Evolutionary conservation across 2,113 vertebrate genomes (phyloP), one percentile per base, ranked within the genome.

Genomic region (Cricetomys ansorgei): DNA sequence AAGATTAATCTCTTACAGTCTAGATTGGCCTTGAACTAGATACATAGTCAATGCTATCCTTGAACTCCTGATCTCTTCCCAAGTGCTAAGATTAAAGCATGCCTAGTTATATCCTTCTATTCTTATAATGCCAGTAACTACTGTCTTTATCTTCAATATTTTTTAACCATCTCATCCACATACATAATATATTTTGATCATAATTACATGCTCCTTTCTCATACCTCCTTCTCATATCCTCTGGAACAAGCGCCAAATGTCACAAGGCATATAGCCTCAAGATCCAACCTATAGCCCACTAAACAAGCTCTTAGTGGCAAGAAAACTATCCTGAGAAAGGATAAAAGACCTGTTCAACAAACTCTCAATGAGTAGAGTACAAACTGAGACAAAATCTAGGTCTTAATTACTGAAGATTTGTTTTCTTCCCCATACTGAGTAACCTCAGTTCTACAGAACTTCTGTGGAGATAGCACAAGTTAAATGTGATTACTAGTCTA

Each of bases 271-370:
- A 5, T 77, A 94, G 37, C 40, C 88, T 95, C 34, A 88, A 87
- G 67, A 59, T 1, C 50, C 57, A 53, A 91, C 88, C 45, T 92
- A 5, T 37, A 73, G 29, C 23, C 67, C 64, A 91, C 55, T 73
- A 94, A 69, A 27, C 7, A 53, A 73, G 59, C 29, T 89, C 17
- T 67, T 69, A 70, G 1, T 80, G 50, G 25, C 84, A 72, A 89
- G 23, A 91, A 96, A 95, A 84, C 87, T 64, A 92, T 48, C 34
- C 43, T 91, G n/a, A 80, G 81, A 86, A 97, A 92, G 7, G 37
- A 37, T 65, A 94, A 75, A 53, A 84, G 73, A 88, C 55, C 27
- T 75, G 65, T 31, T 91, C 23, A 70, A 72, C 0, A 91, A 64
- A 57, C 27, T 62, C 37, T 91, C 55, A 90, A 57, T 37, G 4